These are phyloP conservation scores for Sebastolobus altivelis DNA, from an alignment of 2,797 vertebrate genomes.

Conservation along the genomic window DNA sequence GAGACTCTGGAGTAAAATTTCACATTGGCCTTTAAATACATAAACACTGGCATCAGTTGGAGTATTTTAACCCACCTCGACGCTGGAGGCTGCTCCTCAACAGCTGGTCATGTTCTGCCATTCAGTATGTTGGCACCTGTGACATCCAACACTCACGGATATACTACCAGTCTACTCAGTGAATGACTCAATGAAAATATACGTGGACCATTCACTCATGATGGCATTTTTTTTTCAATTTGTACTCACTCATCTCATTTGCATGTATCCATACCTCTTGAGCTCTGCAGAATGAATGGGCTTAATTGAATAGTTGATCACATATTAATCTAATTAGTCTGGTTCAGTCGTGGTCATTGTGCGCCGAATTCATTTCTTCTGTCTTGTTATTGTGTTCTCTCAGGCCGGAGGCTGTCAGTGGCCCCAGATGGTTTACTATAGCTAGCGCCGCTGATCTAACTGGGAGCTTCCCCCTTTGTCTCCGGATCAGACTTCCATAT, in stretches of 20 bases:
- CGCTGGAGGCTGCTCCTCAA: not conserved
- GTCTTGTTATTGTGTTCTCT: conserved; percentile 71
- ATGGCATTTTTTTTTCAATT: conserved; percentile 17
- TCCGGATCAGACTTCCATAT: conserved; percentile 59
- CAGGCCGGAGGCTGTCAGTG: conserved; percentile 64
- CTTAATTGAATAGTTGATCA: conserved; percentile 82
- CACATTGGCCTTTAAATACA: conserved; percentile 7
- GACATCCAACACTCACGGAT: not conserved
- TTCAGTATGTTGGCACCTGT: not conserved
- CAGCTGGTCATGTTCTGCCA: conserved; percentile 2
- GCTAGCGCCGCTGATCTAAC: conserved; percentile 58
- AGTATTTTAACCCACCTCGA: not conserved
- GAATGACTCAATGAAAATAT: not conserved
- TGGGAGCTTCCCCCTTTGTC: conserved; percentile 66
- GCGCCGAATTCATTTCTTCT: conserved; percentile 66
- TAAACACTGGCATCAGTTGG: conserved; percentile 11
- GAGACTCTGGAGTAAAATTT: not conserved
- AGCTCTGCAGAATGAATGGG: conserved; percentile 59
- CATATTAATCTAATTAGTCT: conserved; percentile 78
- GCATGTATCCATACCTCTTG: conserved; percentile 73
- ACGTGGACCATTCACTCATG: not conserved
- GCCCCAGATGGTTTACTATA: conserved; percentile 73
- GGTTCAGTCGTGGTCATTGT: conserved; percentile 77
- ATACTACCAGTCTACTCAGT: not conserved
- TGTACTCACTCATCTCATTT: conserved; percentile 76